A percentile compares a stretch with the other conserved stretches of the same genome.
phyloP scores from a whole-genome alignment of 2,797 vertebrate genomes.

The Gila robusta region DNA sequence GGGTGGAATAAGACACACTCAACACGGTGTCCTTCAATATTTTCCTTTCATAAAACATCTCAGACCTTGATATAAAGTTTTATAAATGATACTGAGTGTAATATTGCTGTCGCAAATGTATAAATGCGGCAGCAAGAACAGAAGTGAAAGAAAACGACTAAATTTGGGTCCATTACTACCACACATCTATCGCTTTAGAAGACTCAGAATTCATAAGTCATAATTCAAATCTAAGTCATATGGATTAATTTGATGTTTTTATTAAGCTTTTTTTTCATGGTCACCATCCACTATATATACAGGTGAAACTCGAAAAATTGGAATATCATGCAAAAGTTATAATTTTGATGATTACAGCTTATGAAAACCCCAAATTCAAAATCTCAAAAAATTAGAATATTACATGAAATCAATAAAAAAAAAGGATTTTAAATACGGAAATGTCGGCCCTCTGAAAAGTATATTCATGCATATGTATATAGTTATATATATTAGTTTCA shows the following conservation, averaged over 20 bases:
- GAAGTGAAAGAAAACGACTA: neutral
- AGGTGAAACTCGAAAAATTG: too few relatives aligned
- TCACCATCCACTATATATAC: neutral
- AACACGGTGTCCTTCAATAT: neutral
- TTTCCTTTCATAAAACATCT: neutral
- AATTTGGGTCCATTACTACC: neutral
- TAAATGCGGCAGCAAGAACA: neutral
- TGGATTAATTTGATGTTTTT: neutral
- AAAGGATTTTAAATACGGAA: too few relatives aligned
- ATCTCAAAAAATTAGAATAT: too few relatives aligned
- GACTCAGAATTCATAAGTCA: neutral
- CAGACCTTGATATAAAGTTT: neutral
- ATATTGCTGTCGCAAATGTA: neutral
- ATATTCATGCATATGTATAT: too few relatives aligned
- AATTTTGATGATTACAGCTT: too few relatives aligned
- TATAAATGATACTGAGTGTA: neutral
- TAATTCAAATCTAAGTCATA: neutral
- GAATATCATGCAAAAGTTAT: too few relatives aligned
- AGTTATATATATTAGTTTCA: too few relatives aligned
- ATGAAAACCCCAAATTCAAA: too few relatives aligned
- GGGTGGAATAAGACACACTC: neutral
- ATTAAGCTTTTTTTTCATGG: neutral
- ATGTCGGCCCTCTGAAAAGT: too few relatives aligned
- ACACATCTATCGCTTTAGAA: neutral
- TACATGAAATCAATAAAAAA: too few relatives aligned